Evolutionary conservation across 1,140 invertebrate genomes (phyloP), one percentile per base, ranked within the genome.

Genomic region (Caerostris extrusa): DNA sequence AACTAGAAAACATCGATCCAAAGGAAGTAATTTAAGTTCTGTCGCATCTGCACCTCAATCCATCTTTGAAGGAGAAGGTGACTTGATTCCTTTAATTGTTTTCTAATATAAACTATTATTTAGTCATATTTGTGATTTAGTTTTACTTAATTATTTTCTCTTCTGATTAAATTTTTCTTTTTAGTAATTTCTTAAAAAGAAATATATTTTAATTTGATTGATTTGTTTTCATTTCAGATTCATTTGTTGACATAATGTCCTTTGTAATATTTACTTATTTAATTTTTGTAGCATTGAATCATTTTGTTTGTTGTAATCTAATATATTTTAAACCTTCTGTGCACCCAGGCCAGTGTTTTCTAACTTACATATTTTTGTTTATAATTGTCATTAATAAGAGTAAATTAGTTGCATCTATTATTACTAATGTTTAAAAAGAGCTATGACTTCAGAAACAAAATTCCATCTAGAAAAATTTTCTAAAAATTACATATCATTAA

Each of bases 21-120:
- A 94, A 94, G 92, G 85, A 61, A 93, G 92, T 58, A 82, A 7
- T 88, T 12, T 67, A 56, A 69, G 53, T 58, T 57, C 83, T 55
- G n/a, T 69, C 19, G 55, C 67, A 50, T 83, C 69, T 53, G 64
- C 55, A 88, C 89, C 92, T 50, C 92, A 93, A 55, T 60, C 92
- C 55, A 81, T 93, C 14, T 93, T 93, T 71, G 92, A 93, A 81
- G 64, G 85, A 55, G 92, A 86, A 81, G 92, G 92, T 88, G 50
- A 77, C 61, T 17, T 64, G 4, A 91, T 81, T 19, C 8, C 50
- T 61, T 61, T 5, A 8, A 5, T 34, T 81, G 50, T 12, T 81
- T 50, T 77, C 19, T 55, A 34, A 19, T n/a, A 58, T 58, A 2
- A 10, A 81, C 34, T 17, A 10, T 77, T 77, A 10, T 77, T 77